phyloP scores from a whole-genome alignment of 1,140 invertebrate species.

The Procambarus virginalis region DNA sequence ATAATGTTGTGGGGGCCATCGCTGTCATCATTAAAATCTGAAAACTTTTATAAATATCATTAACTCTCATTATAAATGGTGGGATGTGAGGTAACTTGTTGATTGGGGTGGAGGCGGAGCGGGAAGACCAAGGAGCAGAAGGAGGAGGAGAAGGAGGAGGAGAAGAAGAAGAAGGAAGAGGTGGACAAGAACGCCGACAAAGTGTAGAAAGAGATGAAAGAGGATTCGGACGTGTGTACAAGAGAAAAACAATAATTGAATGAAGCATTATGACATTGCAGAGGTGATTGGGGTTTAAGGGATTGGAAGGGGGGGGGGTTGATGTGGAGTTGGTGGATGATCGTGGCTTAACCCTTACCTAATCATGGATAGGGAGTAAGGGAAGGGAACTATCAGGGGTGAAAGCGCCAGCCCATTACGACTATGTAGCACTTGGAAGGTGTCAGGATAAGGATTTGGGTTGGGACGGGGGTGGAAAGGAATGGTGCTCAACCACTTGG shows the following conservation, averaged over 20 bases:
- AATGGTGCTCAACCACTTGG: no score
- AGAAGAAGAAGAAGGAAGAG: slow-evolving; percentile 11
- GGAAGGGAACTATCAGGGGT: no score
- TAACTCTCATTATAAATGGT: slow-evolving; percentile 36
- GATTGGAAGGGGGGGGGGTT: background rate
- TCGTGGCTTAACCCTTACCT: no score
- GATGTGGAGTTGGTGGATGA: background rate
- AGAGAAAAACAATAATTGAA: background rate
- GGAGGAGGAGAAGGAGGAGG: background rate
- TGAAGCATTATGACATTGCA: background rate
- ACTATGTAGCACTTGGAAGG: no score
- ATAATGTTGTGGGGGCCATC: background rate
- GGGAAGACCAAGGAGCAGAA: background rate
- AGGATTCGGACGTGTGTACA: background rate
- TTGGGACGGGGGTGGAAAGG: no score
- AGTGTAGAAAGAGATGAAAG: background rate
- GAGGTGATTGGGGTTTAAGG: background rate
- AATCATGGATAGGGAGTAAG: no score
- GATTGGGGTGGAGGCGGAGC: background rate
- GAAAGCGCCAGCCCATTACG: no score
- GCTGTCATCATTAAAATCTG: slow-evolving; percentile 27
- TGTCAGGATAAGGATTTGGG: no score
- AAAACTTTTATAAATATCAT: slow-evolving; percentile 41
- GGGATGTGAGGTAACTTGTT: background rate
- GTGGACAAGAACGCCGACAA: background rate